Conservation (phyloP, 2,113 vertebrate species). For the Upupa epops region DNA sequence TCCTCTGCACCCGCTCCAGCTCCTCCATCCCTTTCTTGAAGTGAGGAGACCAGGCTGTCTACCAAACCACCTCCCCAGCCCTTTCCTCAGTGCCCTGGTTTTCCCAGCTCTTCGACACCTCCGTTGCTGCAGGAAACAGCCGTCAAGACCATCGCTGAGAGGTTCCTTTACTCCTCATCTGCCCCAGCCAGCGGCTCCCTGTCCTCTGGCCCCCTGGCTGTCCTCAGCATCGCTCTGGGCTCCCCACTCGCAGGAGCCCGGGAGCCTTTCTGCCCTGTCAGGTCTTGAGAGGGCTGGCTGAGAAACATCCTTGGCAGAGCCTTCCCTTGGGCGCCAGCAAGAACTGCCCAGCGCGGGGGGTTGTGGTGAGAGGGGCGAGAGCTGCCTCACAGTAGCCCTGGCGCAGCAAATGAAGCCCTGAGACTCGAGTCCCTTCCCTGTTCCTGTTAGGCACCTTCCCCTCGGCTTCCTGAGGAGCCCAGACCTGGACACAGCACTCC, state of each 20-base stretch:
- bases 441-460: slow-evolving; percentile 2
- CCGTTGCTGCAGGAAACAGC: neutral
- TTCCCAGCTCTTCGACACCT: neutral
- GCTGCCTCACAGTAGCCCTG: slow-evolving; percentile 24
- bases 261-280: slow-evolving; percentile 33
- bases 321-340: neutral
- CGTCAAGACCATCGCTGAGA: neutral
- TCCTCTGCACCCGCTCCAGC: no score
- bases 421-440: slow-evolving; percentile 21
- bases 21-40: no score
- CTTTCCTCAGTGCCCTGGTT: neutral
- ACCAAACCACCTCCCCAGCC: neutral
- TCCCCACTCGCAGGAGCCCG: neutral
- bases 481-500: no score
- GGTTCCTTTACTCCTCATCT: slow-evolving; percentile 23
- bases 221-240: neutral
- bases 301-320: slow-evolving; percentile 32
- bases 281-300: slow-evolving; percentile 37
- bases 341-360: neutral
- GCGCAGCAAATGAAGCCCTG: slow-evolving; percentile 18
- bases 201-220: neutral
- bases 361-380: slow-evolving; percentile 5
- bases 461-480: slow-evolving; percentile 45
- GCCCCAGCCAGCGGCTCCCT: no score
- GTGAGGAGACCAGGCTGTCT: no score